phyloP scores from a whole-genome alignment of 2,888 invertebrate species.

The Strigamia crassipes region DNA sequence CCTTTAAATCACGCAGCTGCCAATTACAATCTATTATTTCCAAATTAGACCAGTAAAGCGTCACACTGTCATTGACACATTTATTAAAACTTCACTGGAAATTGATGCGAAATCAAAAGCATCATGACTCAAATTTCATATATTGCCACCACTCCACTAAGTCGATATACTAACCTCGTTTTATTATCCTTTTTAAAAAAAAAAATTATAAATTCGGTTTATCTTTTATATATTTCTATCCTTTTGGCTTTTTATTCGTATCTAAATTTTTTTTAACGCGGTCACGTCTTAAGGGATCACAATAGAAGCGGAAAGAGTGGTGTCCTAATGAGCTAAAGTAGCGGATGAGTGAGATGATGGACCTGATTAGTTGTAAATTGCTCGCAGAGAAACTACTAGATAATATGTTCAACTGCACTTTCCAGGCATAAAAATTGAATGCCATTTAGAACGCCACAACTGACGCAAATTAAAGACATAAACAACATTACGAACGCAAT shows the following conservation, averaged over 20 bases:
- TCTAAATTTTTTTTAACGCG: background rate
- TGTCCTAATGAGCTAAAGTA: conserved; percentile 1
- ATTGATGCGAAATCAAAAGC: conserved; percentile 3
- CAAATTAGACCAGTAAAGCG: background rate
- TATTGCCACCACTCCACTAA: background rate
- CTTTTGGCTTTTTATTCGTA: too few relatives aligned
- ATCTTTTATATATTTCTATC: too few relatives aligned
- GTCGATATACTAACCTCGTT: background rate
- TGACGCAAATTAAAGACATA: background rate
- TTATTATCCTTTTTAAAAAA: background rate
- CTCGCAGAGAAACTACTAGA: background rate
- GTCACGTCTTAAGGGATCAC: background rate
- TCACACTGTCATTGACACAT: background rate
- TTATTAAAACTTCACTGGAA: background rate
- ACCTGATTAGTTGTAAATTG: conserved; percentile 1
- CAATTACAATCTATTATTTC: conserved; percentile 3
- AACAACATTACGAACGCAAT: background rate
- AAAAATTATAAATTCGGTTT: background rate
- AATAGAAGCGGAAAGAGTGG: background rate
- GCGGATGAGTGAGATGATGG: background rate
- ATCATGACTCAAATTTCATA: background rate
- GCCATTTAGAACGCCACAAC: background rate
- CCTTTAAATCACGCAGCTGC: background rate
- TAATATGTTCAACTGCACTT: background rate
- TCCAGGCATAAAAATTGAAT: background rate